Evolutionary conservation across 2,888 invertebrate genomes (phyloP), one percentile per base, ranked within the genome.

Genomic region (Rosalia funebris): DNA sequence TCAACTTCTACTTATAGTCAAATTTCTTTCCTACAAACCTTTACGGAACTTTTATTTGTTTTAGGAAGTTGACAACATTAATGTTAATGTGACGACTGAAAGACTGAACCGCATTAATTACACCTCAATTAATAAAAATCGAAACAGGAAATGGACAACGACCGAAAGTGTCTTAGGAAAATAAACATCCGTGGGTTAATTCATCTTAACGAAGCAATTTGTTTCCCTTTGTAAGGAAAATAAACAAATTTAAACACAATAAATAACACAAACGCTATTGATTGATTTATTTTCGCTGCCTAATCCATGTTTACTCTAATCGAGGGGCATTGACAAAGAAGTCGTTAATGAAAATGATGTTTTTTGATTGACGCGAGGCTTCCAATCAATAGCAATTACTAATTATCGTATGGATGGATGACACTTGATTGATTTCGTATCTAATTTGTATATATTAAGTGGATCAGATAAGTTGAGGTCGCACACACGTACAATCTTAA

Each of bases 291-390:
- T 10, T 11, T 34, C 34, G 34, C 2, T 34, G 11, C 34, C 34
- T 34, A 34, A 34, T 34, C 34, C 10, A 34, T 34, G 10, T 34
- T 34, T 34, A 34, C 34, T 11, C 34, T 11, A 11, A 34, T 34
- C 34, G 34, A 34, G 10, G 2, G 34, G 34, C 11, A 34, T n/a
- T 34, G 34, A 34, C 34, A 34, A 34, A 34, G 34, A n/a, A 34
- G 34, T 11, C 7, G 11, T 34, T 34, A 34, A 34, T 34, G 34
- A 34, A 34, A 34, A 34, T n/a, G 7, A 34, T 34, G 34, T 11
- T 34, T 34, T 34, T 34, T 34, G 5, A 34, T 34, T 34, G 34
- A 34, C 34, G 34, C 34, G n/a, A n/a, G n/a, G n/a, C n/a, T 25
- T 9, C 25, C 4, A 3, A 25, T 25, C 34, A n/a, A 34, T 34